A percentile compares a stretch with the other conserved stretches of the same genome.
Evolutionary conservation across 2,797 vertebrate genomes (phyloP).

Genomic region (Coilia nasus): DNA sequence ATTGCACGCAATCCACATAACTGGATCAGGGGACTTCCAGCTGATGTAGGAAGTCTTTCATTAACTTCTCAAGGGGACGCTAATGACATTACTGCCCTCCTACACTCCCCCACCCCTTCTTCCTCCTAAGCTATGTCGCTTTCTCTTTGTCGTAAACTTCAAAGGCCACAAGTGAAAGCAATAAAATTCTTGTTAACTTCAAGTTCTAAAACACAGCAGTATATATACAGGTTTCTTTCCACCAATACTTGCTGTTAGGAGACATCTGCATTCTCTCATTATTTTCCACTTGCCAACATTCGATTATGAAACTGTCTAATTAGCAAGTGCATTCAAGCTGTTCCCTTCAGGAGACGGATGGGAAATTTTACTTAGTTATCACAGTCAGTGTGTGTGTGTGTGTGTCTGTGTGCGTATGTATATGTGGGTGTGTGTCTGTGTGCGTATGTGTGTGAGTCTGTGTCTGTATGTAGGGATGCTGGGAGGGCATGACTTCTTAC

Average conservation of each 20-base stretch:
- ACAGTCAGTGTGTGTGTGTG: not conserved
- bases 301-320: not conserved
- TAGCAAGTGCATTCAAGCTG: not conserved
- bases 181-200: constrained; percentile 1
- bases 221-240: not conserved
- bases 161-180: constrained; percentile 6
- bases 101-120: not conserved
- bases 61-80: not conserved
- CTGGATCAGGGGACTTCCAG: not conserved
- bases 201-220: not conserved
- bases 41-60: not conserved
- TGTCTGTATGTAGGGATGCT: not conserved
- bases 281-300: not conserved
- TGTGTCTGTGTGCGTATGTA: too few species aligned
- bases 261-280: not conserved
- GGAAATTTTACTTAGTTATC: not conserved
- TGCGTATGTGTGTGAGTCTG: too few species aligned
- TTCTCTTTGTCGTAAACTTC: not conserved
- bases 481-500: not conserved
- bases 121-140: not conserved
- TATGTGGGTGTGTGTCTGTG: too few species aligned
- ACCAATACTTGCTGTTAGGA: not conserved
- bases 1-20: not conserved
- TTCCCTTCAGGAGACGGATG: not conserved
- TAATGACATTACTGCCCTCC: not conserved